Evolutionary conservation across 2,888 invertebrate species (phyloP).

Genomic region (Drosophila austrosaltans): DNA sequence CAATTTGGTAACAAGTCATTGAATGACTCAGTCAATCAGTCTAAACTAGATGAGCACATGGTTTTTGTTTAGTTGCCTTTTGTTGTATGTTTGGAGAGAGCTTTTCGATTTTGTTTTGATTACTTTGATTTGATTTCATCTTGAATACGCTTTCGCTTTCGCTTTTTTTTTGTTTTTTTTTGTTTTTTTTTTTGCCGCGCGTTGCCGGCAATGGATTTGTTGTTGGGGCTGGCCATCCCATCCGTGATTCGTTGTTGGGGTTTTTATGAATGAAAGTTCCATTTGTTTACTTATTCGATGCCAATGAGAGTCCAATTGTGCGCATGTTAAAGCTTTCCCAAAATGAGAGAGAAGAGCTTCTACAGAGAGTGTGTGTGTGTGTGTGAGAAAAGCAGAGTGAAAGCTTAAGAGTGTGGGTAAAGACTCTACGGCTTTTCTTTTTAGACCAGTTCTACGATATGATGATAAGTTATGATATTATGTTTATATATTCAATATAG

Average conservation of each 20-base stretch:
- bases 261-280: slow-evolving; percentile 81
- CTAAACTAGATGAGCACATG: slow-evolving; percentile 30
- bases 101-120: slow-evolving; percentile 61
- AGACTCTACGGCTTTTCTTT: slow-evolving; percentile 11
- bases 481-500: background rate
- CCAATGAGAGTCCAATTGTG: slow-evolving; percentile 44
- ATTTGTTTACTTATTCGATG: slow-evolving; percentile 78
- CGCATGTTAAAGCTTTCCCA: slow-evolving; percentile 36
- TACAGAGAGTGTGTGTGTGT: background rate
- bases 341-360: slow-evolving; percentile 9
- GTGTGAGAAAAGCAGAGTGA: slow-evolving; percentile 12
- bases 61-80: background rate
- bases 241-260: slow-evolving; percentile 45
- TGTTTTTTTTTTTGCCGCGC: slow-evolving; percentile 7
- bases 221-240: slow-evolving; percentile 22
- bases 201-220: slow-evolving; percentile 22
- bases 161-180: too few relatives aligned
- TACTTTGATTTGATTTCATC: slow-evolving; percentile 34
- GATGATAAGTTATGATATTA: background rate
- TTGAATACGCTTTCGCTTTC: slow-evolving; percentile 4
- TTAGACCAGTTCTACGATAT: background rate
- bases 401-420: slow-evolving; percentile 7
- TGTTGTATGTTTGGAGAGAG: slow-evolving; percentile 17
- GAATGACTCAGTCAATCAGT: slow-evolving; percentile 9
- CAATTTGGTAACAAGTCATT: background rate